A percentile compares a stretch with the other conserved stretches of the same genome.
Evolutionary conservation across 2,113 vertebrate genomes (phyloP).

Genomic region (Vulpes vulpes): DNA sequence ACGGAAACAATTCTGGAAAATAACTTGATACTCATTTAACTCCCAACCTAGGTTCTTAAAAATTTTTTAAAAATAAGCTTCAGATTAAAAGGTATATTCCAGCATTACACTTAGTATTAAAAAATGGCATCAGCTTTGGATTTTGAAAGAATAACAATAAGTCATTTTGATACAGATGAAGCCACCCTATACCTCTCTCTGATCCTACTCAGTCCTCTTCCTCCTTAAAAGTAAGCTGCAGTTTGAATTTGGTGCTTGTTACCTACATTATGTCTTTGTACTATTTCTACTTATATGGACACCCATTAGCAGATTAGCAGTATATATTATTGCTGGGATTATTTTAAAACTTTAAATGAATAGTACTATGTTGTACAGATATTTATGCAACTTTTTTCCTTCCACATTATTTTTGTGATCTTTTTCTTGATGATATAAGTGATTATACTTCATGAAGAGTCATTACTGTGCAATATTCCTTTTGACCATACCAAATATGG

Average conservation of each 20-base stretch:
- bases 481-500: background rate
- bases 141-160: slow-evolving; percentile 15
- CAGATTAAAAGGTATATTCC: background rate
- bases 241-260: background rate
- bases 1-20: background rate
- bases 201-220: background rate
- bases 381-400: background rate
- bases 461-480: background rate
- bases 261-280: background rate
- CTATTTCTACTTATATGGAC: background rate
- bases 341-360: background rate
- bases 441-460: background rate
- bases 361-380: background rate
- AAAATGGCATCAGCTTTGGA: background rate
- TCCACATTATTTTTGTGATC: background rate
- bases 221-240: background rate
- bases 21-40: background rate
- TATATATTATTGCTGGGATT: background rate
- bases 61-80: background rate
- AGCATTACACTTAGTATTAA: background rate
- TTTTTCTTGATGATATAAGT: background rate
- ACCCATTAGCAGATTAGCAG: background rate
- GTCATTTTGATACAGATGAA: background rate
- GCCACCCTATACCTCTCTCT: background rate
- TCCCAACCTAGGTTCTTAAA: background rate